A percentile compares a stretch with the other conserved stretches of the same genome.
Conservation (phyloP, 1,140 invertebrate genomes). For the Drosophila subpulchrella region DNA sequence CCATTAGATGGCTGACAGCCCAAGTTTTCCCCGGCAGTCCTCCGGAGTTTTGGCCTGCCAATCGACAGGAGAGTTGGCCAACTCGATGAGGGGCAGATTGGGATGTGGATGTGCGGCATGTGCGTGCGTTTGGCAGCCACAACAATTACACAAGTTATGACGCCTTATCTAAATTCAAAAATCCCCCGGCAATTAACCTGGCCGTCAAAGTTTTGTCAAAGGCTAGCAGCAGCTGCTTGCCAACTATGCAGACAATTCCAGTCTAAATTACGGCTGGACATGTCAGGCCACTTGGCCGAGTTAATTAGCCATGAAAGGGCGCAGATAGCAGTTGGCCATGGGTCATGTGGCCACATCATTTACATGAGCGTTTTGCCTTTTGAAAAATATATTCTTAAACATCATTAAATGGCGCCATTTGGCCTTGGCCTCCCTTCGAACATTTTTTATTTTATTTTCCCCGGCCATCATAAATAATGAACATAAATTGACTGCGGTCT, state of each 20-base stretch:
- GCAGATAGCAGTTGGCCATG: conserved; percentile 8
- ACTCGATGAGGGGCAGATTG: background rate
- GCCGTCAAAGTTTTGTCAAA: conserved; percentile 56
- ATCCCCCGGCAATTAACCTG: conserved; percentile 57
- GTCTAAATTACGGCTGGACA: conserved; percentile 51
- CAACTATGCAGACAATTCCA: conserved; percentile 65
- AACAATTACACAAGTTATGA: conserved; percentile 70
- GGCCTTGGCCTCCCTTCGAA: conserved; percentile 24
- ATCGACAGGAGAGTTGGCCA: conserved; percentile 10
- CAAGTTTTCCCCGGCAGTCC: conserved; percentile 33
- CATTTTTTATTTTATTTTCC: conserved; percentile 55
- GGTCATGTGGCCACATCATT: conserved; percentile 60
- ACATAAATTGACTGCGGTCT: conserved; percentile 52
- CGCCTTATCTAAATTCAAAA: conserved; percentile 67
- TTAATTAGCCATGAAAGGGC: conserved; percentile 71
- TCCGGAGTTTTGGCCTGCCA: conserved; percentile 11
- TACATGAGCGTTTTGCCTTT: conserved; percentile 35
- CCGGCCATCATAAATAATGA: conserved; percentile 62
- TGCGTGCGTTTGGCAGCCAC: conserved; percentile 48
- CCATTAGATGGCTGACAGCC: conserved; percentile 49
- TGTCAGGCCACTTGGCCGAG: conserved; percentile 46
- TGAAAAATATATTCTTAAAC: conserved; percentile 58
- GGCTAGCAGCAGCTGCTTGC: conserved; percentile 33
- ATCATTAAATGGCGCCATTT: conserved; percentile 52
- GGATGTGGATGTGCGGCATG: conserved; percentile 5